A percentile compares a stretch with the other conserved stretches of the same genome.
These are phyloP conservation scores for Anomalospiza imberbis DNA, from an alignment of 2,797 vertebrate genomes.

Conservation along the genomic window DNA sequence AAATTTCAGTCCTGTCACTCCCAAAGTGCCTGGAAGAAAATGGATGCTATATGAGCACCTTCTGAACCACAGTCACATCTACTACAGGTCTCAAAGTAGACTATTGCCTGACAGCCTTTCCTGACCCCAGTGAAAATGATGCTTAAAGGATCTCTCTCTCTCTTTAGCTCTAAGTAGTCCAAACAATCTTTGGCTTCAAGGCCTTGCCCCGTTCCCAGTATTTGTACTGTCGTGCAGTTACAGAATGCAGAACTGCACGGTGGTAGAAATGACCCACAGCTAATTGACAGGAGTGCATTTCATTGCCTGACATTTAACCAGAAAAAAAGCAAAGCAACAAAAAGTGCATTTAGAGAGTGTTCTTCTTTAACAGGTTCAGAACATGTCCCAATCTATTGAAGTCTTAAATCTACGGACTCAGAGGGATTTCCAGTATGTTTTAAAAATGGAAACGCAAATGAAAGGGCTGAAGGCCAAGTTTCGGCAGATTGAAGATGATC, in stretches of 20 bases:
- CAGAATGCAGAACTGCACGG: background rate
- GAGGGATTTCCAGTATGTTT: slow-evolving; percentile 98
- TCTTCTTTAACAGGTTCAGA: slow-evolving; percentile 88
- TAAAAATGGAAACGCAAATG: slow-evolving; percentile 99
- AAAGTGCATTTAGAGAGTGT: slow-evolving; percentile 7
- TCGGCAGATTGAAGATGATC: slow-evolving; percentile 94
- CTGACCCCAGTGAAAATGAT: background rate
- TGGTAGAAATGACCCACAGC: background rate
- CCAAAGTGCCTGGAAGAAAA: background rate
- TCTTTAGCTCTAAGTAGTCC: background rate
- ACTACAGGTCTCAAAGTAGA: background rate
- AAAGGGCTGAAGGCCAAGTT: slow-evolving; percentile 96
- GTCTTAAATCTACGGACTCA: slow-evolving; percentile 96
- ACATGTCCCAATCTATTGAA: slow-evolving; percentile 99
- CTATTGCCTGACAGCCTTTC: background rate
- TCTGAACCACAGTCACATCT: background rate
- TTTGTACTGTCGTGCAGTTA: background rate
- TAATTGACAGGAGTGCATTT: background rate
- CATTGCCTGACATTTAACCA: background rate
- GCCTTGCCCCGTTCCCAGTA: background rate
- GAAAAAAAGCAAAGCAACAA: background rate
- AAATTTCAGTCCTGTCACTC: background rate
- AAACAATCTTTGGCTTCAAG: background rate
- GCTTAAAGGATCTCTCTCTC: background rate
- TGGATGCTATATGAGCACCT: fast-evolving